Percentiles rank a stretch among this genome's conserved stretches.
Conservation (phyloP, 2,797 vertebrate species). For the Falco biarmicus region DNA sequence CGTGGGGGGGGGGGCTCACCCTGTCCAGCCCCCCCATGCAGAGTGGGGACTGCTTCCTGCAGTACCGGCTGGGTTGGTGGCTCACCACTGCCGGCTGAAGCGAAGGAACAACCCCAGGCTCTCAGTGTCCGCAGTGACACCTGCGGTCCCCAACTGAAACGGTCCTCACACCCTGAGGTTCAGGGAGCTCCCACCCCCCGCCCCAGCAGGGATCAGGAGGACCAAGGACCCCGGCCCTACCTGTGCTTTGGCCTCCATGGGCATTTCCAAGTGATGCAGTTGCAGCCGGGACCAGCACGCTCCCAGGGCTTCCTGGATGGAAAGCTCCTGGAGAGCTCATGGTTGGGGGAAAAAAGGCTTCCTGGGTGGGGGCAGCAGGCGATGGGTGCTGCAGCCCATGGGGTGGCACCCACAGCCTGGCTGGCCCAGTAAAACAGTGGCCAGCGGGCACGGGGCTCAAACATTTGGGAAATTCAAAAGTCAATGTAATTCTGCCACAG, state of each 20-base stretch:
- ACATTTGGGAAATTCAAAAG: background rate
- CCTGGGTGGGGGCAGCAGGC: background rate
- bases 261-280: background rate
- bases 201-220: accelerated
- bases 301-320: background rate
- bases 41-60: background rate
- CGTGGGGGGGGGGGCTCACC: background rate
- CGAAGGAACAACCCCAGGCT: background rate
- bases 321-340: background rate
- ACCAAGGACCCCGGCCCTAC: background rate
- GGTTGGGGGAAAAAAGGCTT: background rate
- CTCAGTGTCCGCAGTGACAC: background rate
- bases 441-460: accelerated
- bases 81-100: accelerated
- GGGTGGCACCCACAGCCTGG: accelerated
- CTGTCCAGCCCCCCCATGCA: background rate
- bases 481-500: accelerated
- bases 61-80: accelerated
- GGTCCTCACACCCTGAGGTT: background rate
- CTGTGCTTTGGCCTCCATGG: accelerated
- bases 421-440: background rate
- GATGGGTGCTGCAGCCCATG: background rate
- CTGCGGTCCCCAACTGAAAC: accelerated
- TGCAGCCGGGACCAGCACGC: accelerated
- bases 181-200: background rate